phyloP scores from a whole-genome alignment of 2,888 invertebrate genomes.

The Carcina quercana region DNA sequence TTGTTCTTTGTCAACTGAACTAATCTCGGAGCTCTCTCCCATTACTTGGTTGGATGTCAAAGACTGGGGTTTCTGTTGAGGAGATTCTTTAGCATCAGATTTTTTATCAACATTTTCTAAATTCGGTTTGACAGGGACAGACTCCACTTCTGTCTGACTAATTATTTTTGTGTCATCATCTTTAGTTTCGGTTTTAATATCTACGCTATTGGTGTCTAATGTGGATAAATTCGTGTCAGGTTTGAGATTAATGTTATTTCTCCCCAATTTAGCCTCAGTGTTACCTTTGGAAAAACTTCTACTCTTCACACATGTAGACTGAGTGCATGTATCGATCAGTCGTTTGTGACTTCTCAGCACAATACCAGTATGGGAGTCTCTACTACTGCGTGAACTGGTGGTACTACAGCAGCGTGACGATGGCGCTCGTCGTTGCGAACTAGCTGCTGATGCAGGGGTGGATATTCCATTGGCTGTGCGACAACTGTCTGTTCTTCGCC shows the following conservation, averaged over 20 bases:
- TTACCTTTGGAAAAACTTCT: conserved; percentile 36
- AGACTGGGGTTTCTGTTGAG: conserved; percentile 33
- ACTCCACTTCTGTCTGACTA: conserved; percentile 25
- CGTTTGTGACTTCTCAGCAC: conserved; percentile 77
- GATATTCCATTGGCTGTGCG: conserved; percentile 35
- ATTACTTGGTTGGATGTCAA: conserved; percentile 26
- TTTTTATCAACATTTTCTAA: conserved; percentile 32
- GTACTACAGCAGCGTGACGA: conserved; percentile 59
- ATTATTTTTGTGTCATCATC: conserved; percentile 29
- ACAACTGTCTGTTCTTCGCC: conserved; percentile 47
- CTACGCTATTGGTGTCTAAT: conserved; percentile 33
- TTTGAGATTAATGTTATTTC: conserved; percentile 41
- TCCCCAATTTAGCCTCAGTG: conserved; percentile 41
- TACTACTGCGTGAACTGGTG: conserved; percentile 66
- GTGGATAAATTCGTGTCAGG: conserved; percentile 40
- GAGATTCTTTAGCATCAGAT: conserved; percentile 60
- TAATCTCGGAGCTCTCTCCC: conserved; percentile 30
- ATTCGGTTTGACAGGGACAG: conserved; percentile 31
- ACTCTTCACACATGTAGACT: conserved; percentile 39
- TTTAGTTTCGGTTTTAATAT: conserved; percentile 36
- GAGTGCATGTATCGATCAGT: conserved; percentile 50
- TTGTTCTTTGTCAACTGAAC: conserved; percentile 40
- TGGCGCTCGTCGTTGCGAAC: conserved; percentile 37
- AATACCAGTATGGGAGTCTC: conserved; percentile 69
- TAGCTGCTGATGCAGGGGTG: conserved; percentile 43